Percentiles rank a stretch among this genome's conserved stretches.
These are phyloP conservation scores for Melolontha melolontha DNA, from an alignment of 2,888 invertebrate genomes.

Conservation along the genomic window DNA sequence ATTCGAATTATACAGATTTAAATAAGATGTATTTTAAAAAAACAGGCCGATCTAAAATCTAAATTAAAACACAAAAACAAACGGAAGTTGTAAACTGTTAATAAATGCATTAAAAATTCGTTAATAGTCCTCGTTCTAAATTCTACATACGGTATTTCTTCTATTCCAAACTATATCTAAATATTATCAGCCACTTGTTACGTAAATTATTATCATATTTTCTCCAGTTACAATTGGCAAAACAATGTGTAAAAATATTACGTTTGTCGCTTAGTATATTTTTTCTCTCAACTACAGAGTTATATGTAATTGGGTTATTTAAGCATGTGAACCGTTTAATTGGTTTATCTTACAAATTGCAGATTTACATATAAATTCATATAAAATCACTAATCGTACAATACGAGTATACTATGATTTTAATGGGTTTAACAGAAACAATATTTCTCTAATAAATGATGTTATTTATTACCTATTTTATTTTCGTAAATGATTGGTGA, in stretches of 20 bases:
- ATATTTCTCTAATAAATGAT: too few relatives aligned
- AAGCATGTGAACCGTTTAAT: constrained; percentile 40
- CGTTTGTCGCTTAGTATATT: constrained; percentile 9
- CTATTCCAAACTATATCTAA: constrained; percentile 17
- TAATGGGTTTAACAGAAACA: too few relatives aligned
- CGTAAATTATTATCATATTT: constrained; percentile 27
- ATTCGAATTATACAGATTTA: constrained; percentile 17
- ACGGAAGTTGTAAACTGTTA: constrained; percentile 36
- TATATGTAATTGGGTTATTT: constrained; percentile 22
- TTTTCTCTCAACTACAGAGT: constrained; percentile 24
- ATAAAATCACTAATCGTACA: background rate
- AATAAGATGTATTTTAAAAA: constrained; percentile 8
- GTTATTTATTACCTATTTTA: too few relatives aligned
- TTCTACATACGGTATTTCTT: constrained; percentile 18
- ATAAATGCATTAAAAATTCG: constrained; percentile 37
- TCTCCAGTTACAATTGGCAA: constrained; percentile 25
- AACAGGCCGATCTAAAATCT: constrained; percentile 24
- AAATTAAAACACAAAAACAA: constrained; percentile 24
- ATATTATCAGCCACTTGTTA: constrained; percentile 39
- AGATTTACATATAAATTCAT: constrained; percentile 25
- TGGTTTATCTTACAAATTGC: constrained; percentile 35
- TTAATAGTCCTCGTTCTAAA: constrained; percentile 29
- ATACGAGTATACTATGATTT: too few relatives aligned
- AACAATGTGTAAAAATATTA: constrained; percentile 40
- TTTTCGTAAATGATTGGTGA: too few relatives aligned